phyloP scores from a whole-genome alignment of 2,888 invertebrate genomes.

The Agrypnus murinus region DNA sequence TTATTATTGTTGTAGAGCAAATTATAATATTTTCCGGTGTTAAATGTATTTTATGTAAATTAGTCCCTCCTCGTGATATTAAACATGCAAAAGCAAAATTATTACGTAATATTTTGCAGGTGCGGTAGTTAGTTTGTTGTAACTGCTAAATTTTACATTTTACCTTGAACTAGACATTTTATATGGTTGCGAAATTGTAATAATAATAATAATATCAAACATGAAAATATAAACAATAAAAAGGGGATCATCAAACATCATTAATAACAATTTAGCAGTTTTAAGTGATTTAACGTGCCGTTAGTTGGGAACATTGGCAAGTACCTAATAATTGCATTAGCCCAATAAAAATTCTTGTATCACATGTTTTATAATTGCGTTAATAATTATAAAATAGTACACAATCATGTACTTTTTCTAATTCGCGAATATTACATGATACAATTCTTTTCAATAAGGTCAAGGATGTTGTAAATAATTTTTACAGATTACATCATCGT shows the following conservation, averaged over 20 bases:
- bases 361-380: constrained; percentile 11
- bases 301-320: not conserved
- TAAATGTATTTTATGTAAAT: no score
- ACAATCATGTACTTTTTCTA: not conserved
- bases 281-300: no score
- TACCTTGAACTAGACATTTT: constrained; percentile 24
- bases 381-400: not conserved
- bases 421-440: constrained; percentile 16
- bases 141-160: constrained; percentile 7
- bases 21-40: no score
- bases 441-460: constrained; percentile 43
- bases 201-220: no score
- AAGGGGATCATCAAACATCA: no score
- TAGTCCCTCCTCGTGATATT: not conserved
- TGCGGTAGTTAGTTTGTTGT: no score
- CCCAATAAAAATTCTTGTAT: not conserved
- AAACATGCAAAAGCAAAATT: not conserved
- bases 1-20: no score
- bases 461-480: constrained; percentile 30
- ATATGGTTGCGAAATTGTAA: not conserved
- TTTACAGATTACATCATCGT: constrained; percentile 31
- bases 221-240: no score
- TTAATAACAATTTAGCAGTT: no score
- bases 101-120: constrained; percentile 15
- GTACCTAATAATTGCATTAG: not conserved